A percentile compares a stretch with the other conserved stretches of the same genome.
Conservation (phyloP, 2,113 vertebrate genomes). For the Australoheros scitulus region DNA sequence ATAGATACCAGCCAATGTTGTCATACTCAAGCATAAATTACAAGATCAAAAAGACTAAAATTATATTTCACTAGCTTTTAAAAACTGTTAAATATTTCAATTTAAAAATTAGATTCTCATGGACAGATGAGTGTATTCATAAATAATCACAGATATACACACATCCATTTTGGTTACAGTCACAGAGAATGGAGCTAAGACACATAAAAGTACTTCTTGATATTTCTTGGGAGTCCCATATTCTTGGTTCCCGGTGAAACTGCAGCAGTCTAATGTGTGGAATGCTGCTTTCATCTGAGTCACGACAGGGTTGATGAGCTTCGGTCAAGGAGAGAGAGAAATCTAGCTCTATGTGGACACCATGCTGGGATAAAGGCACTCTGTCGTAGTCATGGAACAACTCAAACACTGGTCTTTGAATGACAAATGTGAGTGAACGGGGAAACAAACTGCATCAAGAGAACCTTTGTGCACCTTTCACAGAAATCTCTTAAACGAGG, state of each 20-base stretch:
- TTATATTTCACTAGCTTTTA: too few species aligned
- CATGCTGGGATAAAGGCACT: conserved; percentile 77
- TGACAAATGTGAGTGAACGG: not conserved
- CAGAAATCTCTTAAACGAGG: conserved; percentile 26
- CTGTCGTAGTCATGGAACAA: conserved; percentile 56
- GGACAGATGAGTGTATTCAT: conserved; percentile 72
- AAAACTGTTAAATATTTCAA: too few species aligned
- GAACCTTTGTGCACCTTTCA: conserved; percentile 38
- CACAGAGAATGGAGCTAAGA: conserved; percentile 9
- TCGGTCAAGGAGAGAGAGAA: conserved; percentile 8
- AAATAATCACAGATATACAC: conserved; percentile 90
- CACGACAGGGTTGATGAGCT: not conserved
- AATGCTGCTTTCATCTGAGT: conserved; percentile 61
- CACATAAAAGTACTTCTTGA: conserved; percentile 61
- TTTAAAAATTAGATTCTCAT: too few species aligned
- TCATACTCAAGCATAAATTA: too few species aligned
- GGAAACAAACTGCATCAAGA: not conserved
- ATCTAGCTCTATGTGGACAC: conserved; percentile 37
- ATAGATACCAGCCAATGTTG: too few species aligned
- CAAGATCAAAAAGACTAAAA: too few species aligned
- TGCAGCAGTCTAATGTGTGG: conserved; percentile 45
- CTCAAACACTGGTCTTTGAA: conserved; percentile 18
- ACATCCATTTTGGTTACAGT: conserved; percentile 75
- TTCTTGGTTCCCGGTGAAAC: conserved; percentile 48
- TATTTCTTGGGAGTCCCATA: conserved; percentile 33